Conservation (phyloP, 2,113 vertebrate species). For the Rutilus rutilus region DNA sequence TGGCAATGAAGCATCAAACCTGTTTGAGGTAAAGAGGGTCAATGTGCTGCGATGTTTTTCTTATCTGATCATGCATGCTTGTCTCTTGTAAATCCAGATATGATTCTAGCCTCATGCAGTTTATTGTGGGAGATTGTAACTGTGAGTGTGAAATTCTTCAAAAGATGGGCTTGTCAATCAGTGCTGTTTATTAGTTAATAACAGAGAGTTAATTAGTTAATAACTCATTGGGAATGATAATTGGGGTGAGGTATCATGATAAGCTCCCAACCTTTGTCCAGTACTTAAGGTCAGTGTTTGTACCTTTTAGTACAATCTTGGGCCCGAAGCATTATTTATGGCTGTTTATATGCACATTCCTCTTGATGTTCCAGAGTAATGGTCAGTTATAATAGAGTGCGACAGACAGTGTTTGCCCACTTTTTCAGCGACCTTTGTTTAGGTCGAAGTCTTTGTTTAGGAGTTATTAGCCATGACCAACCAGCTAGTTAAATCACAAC, state of each 20-base stretch:
- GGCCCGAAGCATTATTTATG: background rate
- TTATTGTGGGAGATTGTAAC: background rate
- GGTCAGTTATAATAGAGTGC: background rate
- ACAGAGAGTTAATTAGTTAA: slow-evolving; percentile 39
- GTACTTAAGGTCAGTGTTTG: slow-evolving; percentile 47
- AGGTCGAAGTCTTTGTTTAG: background rate
- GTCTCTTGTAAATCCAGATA: slow-evolving; percentile 18
- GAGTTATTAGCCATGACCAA: background rate
- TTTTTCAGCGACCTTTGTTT: background rate
- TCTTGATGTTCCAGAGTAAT: background rate
- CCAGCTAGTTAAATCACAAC: too few species aligned
- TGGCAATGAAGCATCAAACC: slow-evolving; percentile 91
- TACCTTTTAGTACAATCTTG: slow-evolving; percentile 26
- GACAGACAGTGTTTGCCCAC: too few species aligned
- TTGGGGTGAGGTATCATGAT: slow-evolving; percentile 61
- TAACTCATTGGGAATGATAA: slow-evolving; percentile 59
- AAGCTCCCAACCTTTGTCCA: slow-evolving; percentile 69
- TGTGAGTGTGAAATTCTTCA: background rate
- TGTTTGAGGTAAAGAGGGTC: slow-evolving; percentile 90
- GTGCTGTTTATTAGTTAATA: slow-evolving; percentile 53
- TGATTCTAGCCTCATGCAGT: background rate
- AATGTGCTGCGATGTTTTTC: background rate
- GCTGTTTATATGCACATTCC: background rate
- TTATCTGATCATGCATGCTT: slow-evolving; percentile 18
- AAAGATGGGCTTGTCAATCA: slow-evolving; percentile 23